A percentile compares a stretch with the other conserved stretches of the same genome.
phyloP scores from a whole-genome alignment of 2,113 vertebrate species.

The Capreolus pygargus region DNA sequence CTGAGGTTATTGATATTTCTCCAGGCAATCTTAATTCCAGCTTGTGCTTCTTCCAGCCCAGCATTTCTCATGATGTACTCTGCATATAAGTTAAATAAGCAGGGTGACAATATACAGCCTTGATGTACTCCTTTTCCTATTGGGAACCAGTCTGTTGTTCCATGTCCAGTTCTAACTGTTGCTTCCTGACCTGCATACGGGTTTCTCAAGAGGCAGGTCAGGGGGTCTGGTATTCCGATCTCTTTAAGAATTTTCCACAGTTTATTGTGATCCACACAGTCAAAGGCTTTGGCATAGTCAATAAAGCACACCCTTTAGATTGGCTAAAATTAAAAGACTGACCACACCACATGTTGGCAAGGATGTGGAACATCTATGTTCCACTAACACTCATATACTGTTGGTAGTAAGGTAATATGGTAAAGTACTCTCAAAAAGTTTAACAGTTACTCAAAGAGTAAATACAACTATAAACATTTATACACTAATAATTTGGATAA shows the following conservation, averaged over 20 bases:
- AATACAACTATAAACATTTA: background rate
- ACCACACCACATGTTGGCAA: background rate
- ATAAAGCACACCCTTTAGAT: background rate
- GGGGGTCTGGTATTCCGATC: background rate
- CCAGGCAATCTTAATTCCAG: too few relatives aligned
- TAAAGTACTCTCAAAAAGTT: background rate
- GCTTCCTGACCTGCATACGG: background rate
- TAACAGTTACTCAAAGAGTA: background rate
- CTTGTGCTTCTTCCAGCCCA: too few relatives aligned
- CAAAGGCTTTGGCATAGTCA: background rate
- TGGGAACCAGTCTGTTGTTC: background rate
- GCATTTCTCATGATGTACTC: too few relatives aligned
- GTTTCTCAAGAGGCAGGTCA: background rate
- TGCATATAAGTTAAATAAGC: background rate
- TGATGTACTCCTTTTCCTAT: accelerated
- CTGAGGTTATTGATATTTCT: too few relatives aligned
- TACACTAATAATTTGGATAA: background rate
- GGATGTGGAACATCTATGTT: too few relatives aligned
- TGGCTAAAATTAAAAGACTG: background rate
- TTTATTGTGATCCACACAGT: background rate
- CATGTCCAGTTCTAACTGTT: background rate
- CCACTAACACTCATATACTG: background rate
- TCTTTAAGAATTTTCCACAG: background rate
- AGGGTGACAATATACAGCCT: background rate
- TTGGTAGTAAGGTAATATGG: background rate